Base-by-base conservation (phyloP, 2,113 vertebrate species). In the Macquaria ambigua region DNA sequence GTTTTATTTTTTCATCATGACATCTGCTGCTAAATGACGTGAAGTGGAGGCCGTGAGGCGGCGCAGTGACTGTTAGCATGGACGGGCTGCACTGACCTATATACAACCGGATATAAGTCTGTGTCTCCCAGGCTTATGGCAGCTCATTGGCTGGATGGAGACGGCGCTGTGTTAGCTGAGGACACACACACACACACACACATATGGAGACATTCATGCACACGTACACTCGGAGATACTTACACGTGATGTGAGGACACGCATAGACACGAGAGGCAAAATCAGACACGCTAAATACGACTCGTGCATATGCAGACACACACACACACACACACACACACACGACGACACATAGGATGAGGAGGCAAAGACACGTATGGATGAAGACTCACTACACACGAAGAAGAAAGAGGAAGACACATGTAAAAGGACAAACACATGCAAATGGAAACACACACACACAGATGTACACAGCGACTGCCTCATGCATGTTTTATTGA, bases 401-500 rank as follows among this genome's bases (percentile, higher is more conserved):
- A 41, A 39, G 25, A 48, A 34, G 37, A 41, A 6, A 1, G 8
- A 50, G 8, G 37, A 4, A 10, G 15, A 69, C 64, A 69, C 76
- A 48, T 77, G 63, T 41, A 9, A 61, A 43, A 41, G 72, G 25
- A 67, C 63, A 46, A 6, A 56, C 9, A 67, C 7, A 16, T 31
- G 28, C 41, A 11, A 9, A 48, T 48, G 15, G 71, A 77, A 50
- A 59, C 18, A 62, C 59, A 75, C 74, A 77, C 78, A 76, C 39
- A 50, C 52, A 56, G 37, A 83, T 41, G 61, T 61, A 50, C 71
- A 79, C 76, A 64, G 78, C 23, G 62, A 74, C 77, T 23, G 68
- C 41, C 80, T 92, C 89, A 91, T 91, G 66, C 83, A 89, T 91
- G 87, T 91, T 92, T 93, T 84, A 93, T 89, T 82, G 84, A 87